Base-by-base conservation (phyloP, 2,113 vertebrate species). In the Opisthocomus hoazin region DNA sequence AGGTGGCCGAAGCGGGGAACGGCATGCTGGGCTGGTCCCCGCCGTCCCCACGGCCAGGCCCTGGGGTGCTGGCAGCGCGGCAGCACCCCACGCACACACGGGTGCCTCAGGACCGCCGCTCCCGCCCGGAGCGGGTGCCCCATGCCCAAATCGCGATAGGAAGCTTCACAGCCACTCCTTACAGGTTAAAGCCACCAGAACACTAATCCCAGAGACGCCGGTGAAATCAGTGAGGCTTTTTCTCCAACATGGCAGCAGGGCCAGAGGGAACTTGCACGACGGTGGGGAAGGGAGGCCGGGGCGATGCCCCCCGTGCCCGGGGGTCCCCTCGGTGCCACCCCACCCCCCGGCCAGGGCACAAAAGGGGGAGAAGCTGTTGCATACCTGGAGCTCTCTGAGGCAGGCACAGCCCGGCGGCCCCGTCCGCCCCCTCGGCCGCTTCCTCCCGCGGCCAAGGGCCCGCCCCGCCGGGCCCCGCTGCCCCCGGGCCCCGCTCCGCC, bases 141-240 rank as follows among this genome's bases (percentile, higher is more conserved):
- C 23, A 1, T 2, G 9, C 0, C 20, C 60, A 18, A 11, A 27
- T 2, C 80, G 7, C 6, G 0, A 7, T 2, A 7, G 1, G 8
- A 17, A 34, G 7, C 23, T 84, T 32, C 21, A 29, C 26, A 32
- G 2, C 22, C 32, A 6, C 34, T 4, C 10, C 34, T 57, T 14
- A 34, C 21, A 36, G 21, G 4, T 53, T 30, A 34, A 15, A 75
- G 22, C 24, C 4, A 12, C 16, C 6, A 4, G 15, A 61, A 21
- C 21, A 2, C 2, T 5, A 15, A 70, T 6, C 16, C 32, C 30
- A 4, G 60, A 37, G 11, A 36, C 14, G 5, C 39, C 2, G 41
- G 9, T 16, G 15, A 23, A 56, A 57, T 3, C 2, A 23, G 41
- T 16, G 29, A 2, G 15, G 3, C 5, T 9, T 53, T 32, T 12